Percentiles rank a stretch among this genome's conserved stretches.
These are phyloP conservation scores for Sinopyrophorus schimmeli DNA, from an alignment of 2,888 invertebrate genomes.

Conservation along the genomic window DNA sequence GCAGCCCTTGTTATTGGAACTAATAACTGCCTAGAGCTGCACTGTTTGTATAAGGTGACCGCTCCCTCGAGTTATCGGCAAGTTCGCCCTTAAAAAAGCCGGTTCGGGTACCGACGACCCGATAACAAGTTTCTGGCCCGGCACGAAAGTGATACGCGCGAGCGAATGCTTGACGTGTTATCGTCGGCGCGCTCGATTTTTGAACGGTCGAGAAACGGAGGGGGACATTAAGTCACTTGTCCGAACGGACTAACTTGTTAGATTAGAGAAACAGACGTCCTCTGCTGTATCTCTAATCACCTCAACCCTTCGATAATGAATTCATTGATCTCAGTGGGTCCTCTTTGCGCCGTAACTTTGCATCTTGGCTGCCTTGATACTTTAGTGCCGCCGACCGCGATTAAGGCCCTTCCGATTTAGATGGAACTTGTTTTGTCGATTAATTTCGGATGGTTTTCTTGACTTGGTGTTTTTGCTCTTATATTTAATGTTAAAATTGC, in stretches of 20 bases:
- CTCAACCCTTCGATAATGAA: slow-evolving; percentile 25
- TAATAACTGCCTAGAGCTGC: slow-evolving; percentile 49
- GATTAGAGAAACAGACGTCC: slow-evolving; percentile 25
- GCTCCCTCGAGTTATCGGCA: slow-evolving; percentile 44
- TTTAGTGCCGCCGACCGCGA: slow-evolving; percentile 7
- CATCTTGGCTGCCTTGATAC: slow-evolving; percentile 13
- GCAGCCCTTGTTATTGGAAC: slow-evolving; percentile 50
- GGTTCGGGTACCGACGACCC: slow-evolving; percentile 26
- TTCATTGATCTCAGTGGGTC: slow-evolving; percentile 22
- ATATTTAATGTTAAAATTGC: too few relatives aligned
- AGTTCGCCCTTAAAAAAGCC: slow-evolving; percentile 33
- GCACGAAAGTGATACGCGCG: slow-evolving; percentile 9
- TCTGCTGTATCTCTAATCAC: slow-evolving; percentile 26
- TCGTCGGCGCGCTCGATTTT: too few relatives aligned
- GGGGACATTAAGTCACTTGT: slow-evolving; percentile 9
- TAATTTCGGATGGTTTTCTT: too few relatives aligned
- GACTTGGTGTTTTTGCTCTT: too few relatives aligned
- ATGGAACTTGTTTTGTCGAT: too few relatives aligned
- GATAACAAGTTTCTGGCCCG: slow-evolving; percentile 29
- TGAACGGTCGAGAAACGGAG: too few relatives aligned
- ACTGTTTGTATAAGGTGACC: slow-evolving; percentile 47
- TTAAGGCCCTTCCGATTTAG: slow-evolving; percentile 8
- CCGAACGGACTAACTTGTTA: slow-evolving; percentile 20
- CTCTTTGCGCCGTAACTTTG: slow-evolving; percentile 16
- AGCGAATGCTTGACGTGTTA: too few relatives aligned